Evolutionary conservation across 2,113 vertebrate species (phyloP).

Genomic region (Eulemur rufifrons): DNA sequence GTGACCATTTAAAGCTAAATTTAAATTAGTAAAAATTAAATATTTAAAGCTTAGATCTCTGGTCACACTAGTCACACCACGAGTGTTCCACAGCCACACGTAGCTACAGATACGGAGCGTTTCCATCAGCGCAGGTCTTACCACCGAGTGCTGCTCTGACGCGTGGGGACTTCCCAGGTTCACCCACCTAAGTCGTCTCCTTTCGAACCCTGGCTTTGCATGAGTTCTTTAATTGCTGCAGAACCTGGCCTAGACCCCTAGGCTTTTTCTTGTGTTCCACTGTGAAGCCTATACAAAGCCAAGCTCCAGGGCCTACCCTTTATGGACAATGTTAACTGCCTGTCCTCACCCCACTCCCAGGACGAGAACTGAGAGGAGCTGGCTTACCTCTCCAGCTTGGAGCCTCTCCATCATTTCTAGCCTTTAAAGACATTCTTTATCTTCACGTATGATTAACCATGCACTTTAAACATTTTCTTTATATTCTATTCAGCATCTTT

Average conservation of each 20-base stretch:
- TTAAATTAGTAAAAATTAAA: not conserved
- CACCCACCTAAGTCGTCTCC: not conserved
- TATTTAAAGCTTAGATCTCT: not conserved
- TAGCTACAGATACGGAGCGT: not conserved
- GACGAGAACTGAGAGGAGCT: not conserved
- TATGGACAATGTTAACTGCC: not conserved
- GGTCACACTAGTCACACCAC: not conserved
- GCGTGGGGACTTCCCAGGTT: not conserved
- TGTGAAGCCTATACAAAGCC: not conserved
- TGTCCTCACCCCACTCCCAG: accelerated
- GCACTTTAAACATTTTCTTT: not conserved
- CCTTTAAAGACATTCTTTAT: not conserved
- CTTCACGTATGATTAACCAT: not conserved
- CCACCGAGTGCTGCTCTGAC: not conserved
- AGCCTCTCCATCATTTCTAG: not conserved
- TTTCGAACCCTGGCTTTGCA: not conserved
- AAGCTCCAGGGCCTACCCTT: not conserved
- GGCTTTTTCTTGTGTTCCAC: not conserved
- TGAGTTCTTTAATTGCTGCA: not conserved
- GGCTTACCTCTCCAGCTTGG: not conserved
- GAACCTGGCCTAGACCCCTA: not conserved
- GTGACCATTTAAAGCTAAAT: not conserved
- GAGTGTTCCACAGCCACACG: too few relatives aligned
- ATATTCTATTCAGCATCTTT: not conserved
- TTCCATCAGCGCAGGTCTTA: not conserved